These are phyloP conservation scores for Holothuria leucospilota DNA, from an alignment of 53 echinoderm and acorn worm genomes.

Conservation along the genomic window DNA sequence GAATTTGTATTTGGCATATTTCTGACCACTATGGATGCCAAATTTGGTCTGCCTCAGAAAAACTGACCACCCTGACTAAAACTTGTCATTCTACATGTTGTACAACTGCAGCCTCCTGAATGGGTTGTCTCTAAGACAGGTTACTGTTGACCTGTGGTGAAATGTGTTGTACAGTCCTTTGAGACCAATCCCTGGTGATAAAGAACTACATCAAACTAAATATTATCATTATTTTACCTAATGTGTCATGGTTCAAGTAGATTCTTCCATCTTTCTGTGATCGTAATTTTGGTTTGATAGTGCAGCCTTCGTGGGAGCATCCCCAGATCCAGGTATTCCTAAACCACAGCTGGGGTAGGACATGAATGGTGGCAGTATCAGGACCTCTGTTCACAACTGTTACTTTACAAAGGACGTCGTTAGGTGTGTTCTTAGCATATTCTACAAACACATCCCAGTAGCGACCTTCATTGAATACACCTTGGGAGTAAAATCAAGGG, in stretches of 20 bases:
- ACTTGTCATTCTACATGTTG: too few relatives aligned
- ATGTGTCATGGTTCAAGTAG: conserved; percentile 75
- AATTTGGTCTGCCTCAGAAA: too few relatives aligned
- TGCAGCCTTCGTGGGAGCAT: conserved; percentile 90
- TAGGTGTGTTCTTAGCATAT: conserved; percentile 95
- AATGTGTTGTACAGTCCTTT: too few relatives aligned
- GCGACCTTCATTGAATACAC: conserved; percentile 81
- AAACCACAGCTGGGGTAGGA: conserved; percentile 90
- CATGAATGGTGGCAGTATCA: conserved; percentile 91
- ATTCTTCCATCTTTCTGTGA: conserved; percentile 86
- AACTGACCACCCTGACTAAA: too few relatives aligned
- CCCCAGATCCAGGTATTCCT: conserved; percentile 99
- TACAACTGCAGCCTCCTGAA: too few relatives aligned
- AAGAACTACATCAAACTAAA: not conserved
- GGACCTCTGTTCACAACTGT: conserved; percentile 92
- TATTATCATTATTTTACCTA: conserved; percentile 54
- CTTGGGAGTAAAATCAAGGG: conserved; percentile 38
- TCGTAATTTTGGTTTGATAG: conserved; percentile 89
- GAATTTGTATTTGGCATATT: too few relatives aligned
- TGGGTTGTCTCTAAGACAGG: too few relatives aligned
- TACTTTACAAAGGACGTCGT: conserved; percentile 91
- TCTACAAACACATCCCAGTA: conserved; percentile 96
- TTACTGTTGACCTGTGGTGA: too few relatives aligned
- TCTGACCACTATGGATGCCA: too few relatives aligned
- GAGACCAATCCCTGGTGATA: not conserved